Conservation (phyloP, 2,888 invertebrate genomes). For the Eustalomyia histrio region DNA sequence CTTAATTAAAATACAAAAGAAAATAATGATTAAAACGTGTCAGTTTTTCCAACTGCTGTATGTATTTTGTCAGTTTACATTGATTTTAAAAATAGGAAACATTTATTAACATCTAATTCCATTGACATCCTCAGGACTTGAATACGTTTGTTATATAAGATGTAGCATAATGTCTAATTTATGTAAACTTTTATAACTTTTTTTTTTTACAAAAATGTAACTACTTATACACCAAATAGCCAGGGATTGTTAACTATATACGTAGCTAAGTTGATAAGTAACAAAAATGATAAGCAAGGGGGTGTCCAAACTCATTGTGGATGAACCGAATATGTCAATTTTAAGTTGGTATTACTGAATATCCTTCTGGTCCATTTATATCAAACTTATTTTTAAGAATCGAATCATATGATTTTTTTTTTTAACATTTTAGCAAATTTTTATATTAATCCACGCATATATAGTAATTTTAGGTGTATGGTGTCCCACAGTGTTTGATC, state of each 20-base stretch:
- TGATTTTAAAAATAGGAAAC: conserved; percentile 7
- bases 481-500: conserved; percentile 24
- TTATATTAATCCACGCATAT: not conserved
- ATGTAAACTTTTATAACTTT: conserved; percentile 48
- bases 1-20: not conserved
- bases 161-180: conserved; percentile 43
- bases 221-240: not conserved
- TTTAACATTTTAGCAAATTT: no score
- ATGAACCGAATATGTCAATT: no score
- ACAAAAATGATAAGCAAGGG: not conserved
- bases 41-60: not conserved
- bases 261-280: not conserved
- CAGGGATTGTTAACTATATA: not conserved
- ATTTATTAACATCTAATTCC: not conserved
- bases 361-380: no score
- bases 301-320: no score
- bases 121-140: conserved; percentile 25
- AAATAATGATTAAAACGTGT: not conserved
- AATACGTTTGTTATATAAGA: not conserved
- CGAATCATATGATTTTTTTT: no score
- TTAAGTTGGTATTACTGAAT: no score
- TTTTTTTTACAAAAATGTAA: not conserved
- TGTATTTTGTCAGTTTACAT: not conserved
- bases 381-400: no score
- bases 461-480: not conserved